Evolutionary conservation across 2,797 vertebrate species (phyloP).

Genomic region (Schizopygopsis pylzovi): DNA sequence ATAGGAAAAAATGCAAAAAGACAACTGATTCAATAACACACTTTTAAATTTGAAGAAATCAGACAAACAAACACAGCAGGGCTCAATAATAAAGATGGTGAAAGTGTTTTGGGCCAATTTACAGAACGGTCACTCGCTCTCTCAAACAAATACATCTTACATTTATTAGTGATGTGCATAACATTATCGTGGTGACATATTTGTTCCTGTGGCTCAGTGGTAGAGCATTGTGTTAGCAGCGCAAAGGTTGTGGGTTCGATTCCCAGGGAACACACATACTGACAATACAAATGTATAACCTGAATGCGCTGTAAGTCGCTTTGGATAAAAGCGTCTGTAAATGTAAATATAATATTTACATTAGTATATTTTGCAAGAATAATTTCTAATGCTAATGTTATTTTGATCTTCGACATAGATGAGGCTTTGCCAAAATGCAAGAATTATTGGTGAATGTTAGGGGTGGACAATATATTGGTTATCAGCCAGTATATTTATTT

Average conservation of each 20-base stretch:
- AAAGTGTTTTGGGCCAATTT: background rate
- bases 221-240: too few species aligned
- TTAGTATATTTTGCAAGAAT: too few species aligned
- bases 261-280: too few species aligned
- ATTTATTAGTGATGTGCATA: background rate
- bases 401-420: background rate
- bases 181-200: too few species aligned
- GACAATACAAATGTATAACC: too few species aligned
- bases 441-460: background rate
- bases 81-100: conserved; percentile 14
- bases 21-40: background rate
- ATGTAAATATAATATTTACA: too few species aligned
- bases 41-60: background rate
- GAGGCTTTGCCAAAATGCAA: background rate
- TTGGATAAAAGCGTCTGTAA: too few species aligned
- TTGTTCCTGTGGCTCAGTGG: too few species aligned
- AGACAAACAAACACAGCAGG: conserved; percentile 5
- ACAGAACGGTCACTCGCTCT: background rate
- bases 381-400: background rate
- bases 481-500: background rate
- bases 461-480: background rate
- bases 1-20: background rate
- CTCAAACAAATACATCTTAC: background rate
- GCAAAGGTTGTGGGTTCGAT: too few species aligned
- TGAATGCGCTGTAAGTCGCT: too few species aligned